Conservation (phyloP, 2,113 vertebrate genomes). For the Promerops cafer region DNA sequence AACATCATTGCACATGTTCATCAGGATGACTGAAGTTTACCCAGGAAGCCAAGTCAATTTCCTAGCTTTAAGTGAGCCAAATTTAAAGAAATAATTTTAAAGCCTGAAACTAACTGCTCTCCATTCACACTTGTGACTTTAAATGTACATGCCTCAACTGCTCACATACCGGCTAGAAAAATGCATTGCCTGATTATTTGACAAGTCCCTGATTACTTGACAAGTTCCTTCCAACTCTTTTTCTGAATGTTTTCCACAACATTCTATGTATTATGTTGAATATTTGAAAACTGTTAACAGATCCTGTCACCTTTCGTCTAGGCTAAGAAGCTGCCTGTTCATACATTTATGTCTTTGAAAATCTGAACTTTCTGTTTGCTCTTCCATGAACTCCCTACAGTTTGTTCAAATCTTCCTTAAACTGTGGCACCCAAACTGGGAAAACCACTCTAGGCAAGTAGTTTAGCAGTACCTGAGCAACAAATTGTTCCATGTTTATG, state of each 20-base stretch:
- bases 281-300: neutral
- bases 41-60: slow-evolving; percentile 5
- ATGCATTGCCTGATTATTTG: neutral
- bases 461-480: neutral
- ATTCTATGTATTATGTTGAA: neutral
- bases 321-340: neutral
- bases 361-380: neutral
- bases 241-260: neutral
- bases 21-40: slow-evolving; percentile 14
- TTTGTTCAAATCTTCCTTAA: neutral
- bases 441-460: neutral
- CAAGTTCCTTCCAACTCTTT: neutral
- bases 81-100: slow-evolving; percentile 38
- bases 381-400: fast-evolving
- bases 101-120: neutral
- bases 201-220: neutral
- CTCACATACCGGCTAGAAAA: neutral
- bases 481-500: neutral
- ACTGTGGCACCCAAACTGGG: neutral
- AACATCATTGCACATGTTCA: neutral
- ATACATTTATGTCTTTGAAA: neutral
- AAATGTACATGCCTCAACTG: neutral
- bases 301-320: neutral
- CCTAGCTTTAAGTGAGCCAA: neutral
- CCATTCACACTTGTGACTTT: neutral